Base-by-base conservation (phyloP, 1,140 invertebrate species). In the Drosophila pachea region DNA sequence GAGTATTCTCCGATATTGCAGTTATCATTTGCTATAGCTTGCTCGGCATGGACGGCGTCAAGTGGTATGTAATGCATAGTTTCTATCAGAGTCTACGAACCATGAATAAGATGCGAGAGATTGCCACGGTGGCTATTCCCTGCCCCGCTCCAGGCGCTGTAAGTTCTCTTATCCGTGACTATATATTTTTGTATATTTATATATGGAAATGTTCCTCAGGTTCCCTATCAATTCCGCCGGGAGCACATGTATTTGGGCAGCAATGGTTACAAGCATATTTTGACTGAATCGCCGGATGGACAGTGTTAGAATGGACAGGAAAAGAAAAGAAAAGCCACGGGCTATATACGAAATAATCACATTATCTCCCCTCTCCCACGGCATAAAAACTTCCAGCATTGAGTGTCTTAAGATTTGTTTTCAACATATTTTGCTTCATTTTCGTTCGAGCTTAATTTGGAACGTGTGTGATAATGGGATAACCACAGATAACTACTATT, bases 211-310 rank as follows among this genome's bases (percentile, higher is more conserved):
- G 31, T 0, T 33, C 40, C 45, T 0, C 35, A 88, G 88, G 74
- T 89, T 45, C 88, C 88, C 29, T 89, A 87, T 55, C 88, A 89
- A 47, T 89, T 83, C 50, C 75, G 87, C 16, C 69, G 82, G 7
- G 88, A 89, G 61, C 87, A 89, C 53, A 89, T 89, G 88, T 88
- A 89, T 48, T 36, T 89, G 43, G 88, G 88, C 55, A 89, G 88
- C 63, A 88, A 88, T 73, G 88, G 88, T 2, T 89, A 89, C 22
- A 89, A 89, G 45, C 88, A 89, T 58, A 88, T 89, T 35, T 68
- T 89, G 14, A 83, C 86, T 54, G 88, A 89, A 7, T 86, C 84
- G 4, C 87, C 87, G 1, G 87, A 89, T 74, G 87, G 87, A 56
- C 78, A 83, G 58, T 87, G 87, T 48, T 89, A 74, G n/a, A 68